phyloP scores from a whole-genome alignment of 2,888 invertebrate genomes.

The Exephanes ischioxanthus region DNA sequence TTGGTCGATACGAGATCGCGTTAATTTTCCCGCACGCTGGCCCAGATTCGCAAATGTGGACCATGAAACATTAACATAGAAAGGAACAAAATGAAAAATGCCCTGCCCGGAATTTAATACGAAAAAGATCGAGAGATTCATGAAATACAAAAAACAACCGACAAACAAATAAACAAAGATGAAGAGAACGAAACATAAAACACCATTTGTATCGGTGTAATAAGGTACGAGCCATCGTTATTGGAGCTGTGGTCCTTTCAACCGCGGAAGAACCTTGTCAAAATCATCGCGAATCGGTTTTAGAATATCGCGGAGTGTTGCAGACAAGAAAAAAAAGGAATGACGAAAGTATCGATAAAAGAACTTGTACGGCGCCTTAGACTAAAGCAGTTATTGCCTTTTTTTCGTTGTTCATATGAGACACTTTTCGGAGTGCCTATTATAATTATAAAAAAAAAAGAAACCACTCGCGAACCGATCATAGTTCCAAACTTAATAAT shows the following conservation, averaged over 20 bases:
- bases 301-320: not conserved
- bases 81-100: constrained; percentile 1
- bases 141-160: constrained; percentile 27
- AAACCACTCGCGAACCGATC: constrained; percentile 74
- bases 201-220: constrained; percentile 75
- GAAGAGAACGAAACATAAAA: constrained; percentile 42
- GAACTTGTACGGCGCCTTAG: not conserved
- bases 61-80: not conserved
- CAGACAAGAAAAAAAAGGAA: not conserved
- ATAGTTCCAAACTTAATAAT: constrained; percentile 78
- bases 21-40: constrained; percentile 18
- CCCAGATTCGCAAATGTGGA: constrained; percentile 43
- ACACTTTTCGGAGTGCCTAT: constrained; percentile 19
- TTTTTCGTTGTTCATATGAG: constrained; percentile 15
- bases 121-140: constrained; percentile 6
- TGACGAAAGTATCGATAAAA: not conserved
- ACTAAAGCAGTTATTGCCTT: constrained; percentile 19
- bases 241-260: constrained; percentile 73
- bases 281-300: not conserved
- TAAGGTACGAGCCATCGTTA: constrained; percentile 73
- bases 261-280: constrained; percentile 8
- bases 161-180: constrained; percentile 22
- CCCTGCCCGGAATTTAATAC: constrained; percentile 27
- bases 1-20: constrained; percentile 28
- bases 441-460: constrained; percentile 40